phyloP scores from a whole-genome alignment of 2,797 vertebrate species.

The Rhinichthys osculus region DNA sequence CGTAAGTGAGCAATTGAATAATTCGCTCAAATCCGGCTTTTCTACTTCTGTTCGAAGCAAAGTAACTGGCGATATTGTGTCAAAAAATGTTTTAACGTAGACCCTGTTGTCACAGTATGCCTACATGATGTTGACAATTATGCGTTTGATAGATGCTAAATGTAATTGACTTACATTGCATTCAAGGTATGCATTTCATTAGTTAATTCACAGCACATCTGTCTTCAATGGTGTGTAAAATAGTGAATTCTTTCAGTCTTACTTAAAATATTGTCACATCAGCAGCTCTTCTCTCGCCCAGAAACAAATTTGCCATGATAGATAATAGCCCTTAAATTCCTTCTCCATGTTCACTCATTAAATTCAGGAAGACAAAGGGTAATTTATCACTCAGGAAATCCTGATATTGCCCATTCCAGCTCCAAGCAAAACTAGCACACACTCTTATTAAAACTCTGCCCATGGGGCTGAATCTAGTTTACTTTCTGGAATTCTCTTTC shows the following conservation, averaged over 20 bases:
- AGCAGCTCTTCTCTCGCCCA: constrained; percentile 12
- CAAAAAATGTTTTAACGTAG: not conserved
- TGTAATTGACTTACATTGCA: too few relatives aligned
- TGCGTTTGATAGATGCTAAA: too few relatives aligned
- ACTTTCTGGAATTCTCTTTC: constrained; percentile 54
- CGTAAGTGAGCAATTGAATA: not conserved
- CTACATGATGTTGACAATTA: not conserved
- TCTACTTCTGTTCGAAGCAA: not conserved
- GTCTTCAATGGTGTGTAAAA: not conserved
- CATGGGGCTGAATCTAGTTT: constrained; percentile 58
- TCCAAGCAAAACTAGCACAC: constrained; percentile 56
- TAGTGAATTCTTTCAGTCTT: constrained; percentile 12
- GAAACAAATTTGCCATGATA: constrained; percentile 54
- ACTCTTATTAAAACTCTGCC: constrained; percentile 65
- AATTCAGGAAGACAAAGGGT: constrained; percentile 60
- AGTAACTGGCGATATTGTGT: not conserved
- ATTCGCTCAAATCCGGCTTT: not conserved
- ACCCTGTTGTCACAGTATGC: not conserved
- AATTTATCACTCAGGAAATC: constrained; percentile 64
- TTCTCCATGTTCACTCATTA: constrained; percentile 56
- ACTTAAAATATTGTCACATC: constrained; percentile 24
- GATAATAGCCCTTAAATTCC: constrained; percentile 50
- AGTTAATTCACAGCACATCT: not conserved
- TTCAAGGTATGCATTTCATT: not conserved
- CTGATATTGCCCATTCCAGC: constrained; percentile 57